phyloP scores from a whole-genome alignment of 2,888 invertebrate genomes.

The Eupithecia exiguata region DNA sequence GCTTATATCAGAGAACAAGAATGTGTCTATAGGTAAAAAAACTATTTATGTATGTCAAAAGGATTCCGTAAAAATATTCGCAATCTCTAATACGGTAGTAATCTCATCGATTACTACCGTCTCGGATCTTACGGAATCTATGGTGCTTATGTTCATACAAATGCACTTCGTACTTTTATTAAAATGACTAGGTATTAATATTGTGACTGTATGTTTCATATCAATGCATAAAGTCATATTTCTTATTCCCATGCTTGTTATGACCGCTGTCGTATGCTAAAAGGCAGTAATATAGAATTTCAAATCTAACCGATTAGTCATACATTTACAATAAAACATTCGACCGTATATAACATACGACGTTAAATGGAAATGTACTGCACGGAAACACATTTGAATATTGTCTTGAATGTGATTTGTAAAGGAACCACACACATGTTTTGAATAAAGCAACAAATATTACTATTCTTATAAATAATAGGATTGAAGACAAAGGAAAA shows the following conservation, averaged over 20 bases:
- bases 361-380: slow-evolving; percentile 60
- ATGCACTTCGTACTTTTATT: background rate
- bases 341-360: slow-evolving; percentile 46
- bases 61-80: background rate
- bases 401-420: slow-evolving; percentile 49
- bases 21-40: background rate
- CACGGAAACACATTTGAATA: slow-evolving; percentile 60
- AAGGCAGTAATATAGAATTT: slow-evolving; percentile 36
- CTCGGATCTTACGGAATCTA: background rate
- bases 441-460: slow-evolving; percentile 43
- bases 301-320: slow-evolving; percentile 45
- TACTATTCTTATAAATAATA: slow-evolving; percentile 35
- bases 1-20: background rate
- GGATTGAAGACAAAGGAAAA: slow-evolving; percentile 30
- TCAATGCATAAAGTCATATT: slow-evolving; percentile 13
- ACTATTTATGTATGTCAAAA: background rate
- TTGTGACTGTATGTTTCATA: background rate
- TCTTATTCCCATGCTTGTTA: slow-evolving; percentile 18
- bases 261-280: slow-evolving; percentile 25
- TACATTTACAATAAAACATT: slow-evolving; percentile 48
- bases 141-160: background rate
- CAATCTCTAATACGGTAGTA: no score
- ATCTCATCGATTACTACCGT: background rate
- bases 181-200: background rate
- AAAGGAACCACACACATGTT: slow-evolving; percentile 51